Percentiles rank a stretch among this genome's conserved stretches.
phyloP scores from a whole-genome alignment of 2,113 vertebrate species.

The Cavia aperea region DNA sequence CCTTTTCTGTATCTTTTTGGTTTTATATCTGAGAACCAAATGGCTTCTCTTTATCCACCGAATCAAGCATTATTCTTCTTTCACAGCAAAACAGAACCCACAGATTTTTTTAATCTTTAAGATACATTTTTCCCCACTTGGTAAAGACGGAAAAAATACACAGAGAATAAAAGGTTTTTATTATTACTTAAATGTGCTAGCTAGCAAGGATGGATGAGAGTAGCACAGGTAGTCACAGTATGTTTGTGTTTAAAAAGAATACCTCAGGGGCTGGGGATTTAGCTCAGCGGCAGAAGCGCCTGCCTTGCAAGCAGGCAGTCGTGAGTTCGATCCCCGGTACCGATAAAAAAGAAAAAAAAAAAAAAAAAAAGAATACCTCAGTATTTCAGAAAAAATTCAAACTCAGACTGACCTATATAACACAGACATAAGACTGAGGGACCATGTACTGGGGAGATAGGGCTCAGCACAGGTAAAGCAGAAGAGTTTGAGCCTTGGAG shows the following conservation, averaged over 20 bases:
- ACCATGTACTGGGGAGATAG: background rate
- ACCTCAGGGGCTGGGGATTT: background rate
- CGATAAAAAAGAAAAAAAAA: background rate
- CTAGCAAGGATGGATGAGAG: constrained; percentile 10
- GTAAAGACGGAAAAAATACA: constrained; percentile 20
- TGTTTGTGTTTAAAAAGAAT: background rate
- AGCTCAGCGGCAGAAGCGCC: too few relatives aligned
- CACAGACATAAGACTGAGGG: background rate
- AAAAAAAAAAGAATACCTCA: background rate
- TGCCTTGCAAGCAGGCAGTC: too few relatives aligned
- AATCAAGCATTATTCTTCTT: background rate
- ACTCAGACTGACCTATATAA: background rate
- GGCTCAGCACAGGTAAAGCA: background rate
- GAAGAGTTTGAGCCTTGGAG: background rate
- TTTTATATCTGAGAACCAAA: background rate
- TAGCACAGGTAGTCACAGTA: background rate
- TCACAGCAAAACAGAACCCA: background rate
- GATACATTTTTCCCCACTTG: background rate
- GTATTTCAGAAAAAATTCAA: constrained; percentile 14
- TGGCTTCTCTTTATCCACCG: constrained; percentile 5
- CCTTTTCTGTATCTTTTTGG: background rate
- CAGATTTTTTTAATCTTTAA: constrained; percentile 29
- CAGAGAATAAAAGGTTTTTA: constrained; percentile 12
- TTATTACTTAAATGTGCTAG: constrained; percentile 26
- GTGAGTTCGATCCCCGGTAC: too few relatives aligned